Evolutionary conservation across 2,113 vertebrate genomes (phyloP).

Genomic region (Cebus imitator): DNA sequence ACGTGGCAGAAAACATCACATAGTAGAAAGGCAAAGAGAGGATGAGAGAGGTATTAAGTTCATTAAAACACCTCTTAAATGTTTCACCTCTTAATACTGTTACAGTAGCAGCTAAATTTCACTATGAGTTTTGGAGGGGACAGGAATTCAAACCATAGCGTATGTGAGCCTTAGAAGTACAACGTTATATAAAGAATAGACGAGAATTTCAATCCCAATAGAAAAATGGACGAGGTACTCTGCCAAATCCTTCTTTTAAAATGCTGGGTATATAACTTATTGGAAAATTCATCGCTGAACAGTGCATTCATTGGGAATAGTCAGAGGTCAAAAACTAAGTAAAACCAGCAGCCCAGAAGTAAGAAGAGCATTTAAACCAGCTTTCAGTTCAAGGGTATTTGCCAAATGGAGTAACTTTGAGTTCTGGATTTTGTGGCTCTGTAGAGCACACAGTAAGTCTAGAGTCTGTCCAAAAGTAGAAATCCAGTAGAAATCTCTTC

Average conservation of each 20-base stretch:
- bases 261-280: not conserved
- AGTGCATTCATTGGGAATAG: not conserved
- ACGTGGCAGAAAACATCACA: not conserved
- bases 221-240: not conserved
- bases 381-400: not conserved
- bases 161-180: not conserved
- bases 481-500: not conserved
- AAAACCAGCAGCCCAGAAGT: not conserved
- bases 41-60: not conserved
- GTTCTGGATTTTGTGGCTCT: not conserved
- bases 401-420: not conserved
- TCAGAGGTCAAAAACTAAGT: slow-evolving; percentile 11
- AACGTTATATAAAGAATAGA: not conserved
- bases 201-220: not conserved
- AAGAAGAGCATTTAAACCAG: not conserved
- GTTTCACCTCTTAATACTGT: not conserved
- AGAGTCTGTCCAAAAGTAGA: not conserved
- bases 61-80: not conserved
- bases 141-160: not conserved
- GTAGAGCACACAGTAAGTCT: not conserved
- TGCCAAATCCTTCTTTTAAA: not conserved
- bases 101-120: not conserved
- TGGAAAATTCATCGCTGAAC: not conserved
- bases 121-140: not conserved
- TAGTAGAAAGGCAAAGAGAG: not conserved